phyloP scores from a whole-genome alignment of 2,113 vertebrate genomes.

The Peucedramus taeniatus region DNA sequence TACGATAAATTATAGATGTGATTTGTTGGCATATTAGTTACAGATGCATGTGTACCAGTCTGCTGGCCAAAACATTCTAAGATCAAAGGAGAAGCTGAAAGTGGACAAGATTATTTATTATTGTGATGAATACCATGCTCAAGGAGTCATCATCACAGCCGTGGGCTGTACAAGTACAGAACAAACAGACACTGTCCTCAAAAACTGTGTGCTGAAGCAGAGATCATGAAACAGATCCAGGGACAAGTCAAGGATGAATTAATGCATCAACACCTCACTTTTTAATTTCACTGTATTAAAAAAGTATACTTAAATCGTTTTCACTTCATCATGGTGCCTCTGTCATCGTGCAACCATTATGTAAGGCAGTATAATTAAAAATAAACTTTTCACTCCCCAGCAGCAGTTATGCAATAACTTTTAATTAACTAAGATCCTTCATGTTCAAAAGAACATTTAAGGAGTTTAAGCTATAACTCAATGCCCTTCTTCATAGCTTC shows the following conservation, averaged over 20 bases:
- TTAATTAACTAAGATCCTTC: slow-evolving; percentile 29
- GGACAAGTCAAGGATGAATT: neutral
- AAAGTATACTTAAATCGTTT: neutral
- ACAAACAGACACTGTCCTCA: neutral
- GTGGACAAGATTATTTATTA: neutral
- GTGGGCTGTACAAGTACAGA: neutral
- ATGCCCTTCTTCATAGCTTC: neutral
- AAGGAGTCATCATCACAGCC: neutral
- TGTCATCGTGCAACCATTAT: slow-evolving; percentile 3
- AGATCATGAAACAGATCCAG: neutral
- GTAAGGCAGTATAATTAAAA: slow-evolving; percentile 43
- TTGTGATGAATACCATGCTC: neutral
- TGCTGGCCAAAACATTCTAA: neutral
- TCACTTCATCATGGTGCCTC: neutral
- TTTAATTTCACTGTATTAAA: slow-evolving; percentile 9
- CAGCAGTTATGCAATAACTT: slow-evolving; percentile 49
- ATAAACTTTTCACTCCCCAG: slow-evolving; percentile 50
- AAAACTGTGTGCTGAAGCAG: neutral
- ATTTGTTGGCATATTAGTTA: neutral
- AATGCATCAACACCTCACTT: neutral
- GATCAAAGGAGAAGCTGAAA: slow-evolving; percentile 21
- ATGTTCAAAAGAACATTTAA: slow-evolving; percentile 24
- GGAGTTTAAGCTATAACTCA: neutral
- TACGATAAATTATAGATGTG: neutral
- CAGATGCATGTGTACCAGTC: neutral